Evolutionary conservation across 2,113 vertebrate species (phyloP).

Genomic region (Suncus etruscus): DNA sequence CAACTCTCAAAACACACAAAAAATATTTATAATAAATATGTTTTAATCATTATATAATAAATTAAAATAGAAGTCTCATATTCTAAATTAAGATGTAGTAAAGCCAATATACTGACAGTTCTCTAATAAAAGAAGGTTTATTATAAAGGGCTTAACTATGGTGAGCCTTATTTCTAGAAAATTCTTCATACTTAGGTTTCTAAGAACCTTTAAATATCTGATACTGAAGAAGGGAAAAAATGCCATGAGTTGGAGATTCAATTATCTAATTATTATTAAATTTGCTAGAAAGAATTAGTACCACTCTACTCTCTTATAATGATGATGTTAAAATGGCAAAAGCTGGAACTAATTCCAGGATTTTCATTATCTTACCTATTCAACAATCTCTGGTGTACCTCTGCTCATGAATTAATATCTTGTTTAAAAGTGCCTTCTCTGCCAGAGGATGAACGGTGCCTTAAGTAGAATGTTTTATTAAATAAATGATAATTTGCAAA

Average conservation of each 20-base stretch:
- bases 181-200: constrained; percentile 27
- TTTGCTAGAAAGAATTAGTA: constrained; percentile 79
- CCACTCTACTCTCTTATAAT: constrained; percentile 64
- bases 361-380: constrained; percentile 72
- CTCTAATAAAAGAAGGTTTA: constrained; percentile 57
- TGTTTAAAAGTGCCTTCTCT: constrained; percentile 35
- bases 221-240: constrained; percentile 58
- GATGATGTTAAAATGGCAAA: constrained; percentile 72
- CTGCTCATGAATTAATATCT: constrained; percentile 66
- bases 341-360: constrained; percentile 65
- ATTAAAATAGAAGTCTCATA: constrained; percentile 33
- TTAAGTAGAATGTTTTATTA: constrained; percentile 30
- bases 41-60: constrained; percentile 50
- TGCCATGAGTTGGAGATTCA: constrained; percentile 61
- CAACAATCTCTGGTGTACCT: constrained; percentile 34
- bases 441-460: constrained; percentile 21
- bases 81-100: not conserved
- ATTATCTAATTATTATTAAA: constrained; percentile 79
- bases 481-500: constrained; percentile 64
- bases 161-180: constrained; percentile 55
- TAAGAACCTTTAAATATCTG: constrained; percentile 61
- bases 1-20: no score
- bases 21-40: not conserved
- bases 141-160: constrained; percentile 51
- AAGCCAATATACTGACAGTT: constrained; percentile 53